phyloP scores from a whole-genome alignment of 1,140 invertebrate species.

The Stegodyphus mimosarum region DNA sequence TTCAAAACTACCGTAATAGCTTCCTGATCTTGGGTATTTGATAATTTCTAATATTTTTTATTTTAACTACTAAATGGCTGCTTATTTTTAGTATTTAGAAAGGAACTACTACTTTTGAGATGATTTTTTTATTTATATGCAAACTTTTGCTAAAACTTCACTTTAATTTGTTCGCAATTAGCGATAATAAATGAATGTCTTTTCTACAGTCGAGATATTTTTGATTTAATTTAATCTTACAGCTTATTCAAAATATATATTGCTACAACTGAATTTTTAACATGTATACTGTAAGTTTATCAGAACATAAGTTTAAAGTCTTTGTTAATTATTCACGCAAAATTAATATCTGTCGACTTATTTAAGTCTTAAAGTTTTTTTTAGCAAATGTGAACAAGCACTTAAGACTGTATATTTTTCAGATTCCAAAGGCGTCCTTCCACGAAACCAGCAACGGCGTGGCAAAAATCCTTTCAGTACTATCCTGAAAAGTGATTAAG shows the following conservation, averaged over 20 bases:
- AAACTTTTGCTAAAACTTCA: no score
- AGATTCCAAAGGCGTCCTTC: slow-evolving; percentile 31
- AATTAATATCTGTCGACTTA: background rate
- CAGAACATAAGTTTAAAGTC: background rate
- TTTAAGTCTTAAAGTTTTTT: background rate
- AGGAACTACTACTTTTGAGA: no score
- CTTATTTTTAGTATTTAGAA: no score
- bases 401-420: background rate
- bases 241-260: background rate
- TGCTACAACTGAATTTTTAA: background rate
- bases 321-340: background rate
- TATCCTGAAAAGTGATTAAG: slow-evolving; percentile 42
- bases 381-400: background rate
- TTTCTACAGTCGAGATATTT: background rate
- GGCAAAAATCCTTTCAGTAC: slow-evolving; percentile 56
- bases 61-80: no score
- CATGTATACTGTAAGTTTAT: background rate
- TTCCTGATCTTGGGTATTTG: no score
- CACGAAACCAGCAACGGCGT: slow-evolving; percentile 18
- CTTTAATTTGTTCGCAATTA: no score
- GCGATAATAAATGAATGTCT: no score
- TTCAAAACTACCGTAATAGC: no score
- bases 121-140: no score
- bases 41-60: no score
- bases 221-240: background rate